Percentiles rank a stretch among this genome's conserved stretches.
phyloP scores from a whole-genome alignment of 2,888 invertebrate genomes.

The Pycnomerus fuliginosus region DNA sequence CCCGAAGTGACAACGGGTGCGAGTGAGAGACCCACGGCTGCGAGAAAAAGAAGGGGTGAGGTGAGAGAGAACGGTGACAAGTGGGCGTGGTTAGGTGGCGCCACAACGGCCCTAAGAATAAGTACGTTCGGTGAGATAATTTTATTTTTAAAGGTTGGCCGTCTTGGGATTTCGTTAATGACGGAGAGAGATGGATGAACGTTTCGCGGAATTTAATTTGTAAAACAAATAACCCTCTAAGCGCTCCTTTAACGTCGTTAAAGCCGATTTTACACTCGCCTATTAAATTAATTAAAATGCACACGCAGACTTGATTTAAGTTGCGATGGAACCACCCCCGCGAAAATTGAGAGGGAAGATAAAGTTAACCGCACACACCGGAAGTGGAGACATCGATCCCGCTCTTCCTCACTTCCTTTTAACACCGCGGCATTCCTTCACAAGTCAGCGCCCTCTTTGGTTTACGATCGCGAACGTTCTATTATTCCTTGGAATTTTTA shows the following conservation, averaged over 20 bases:
- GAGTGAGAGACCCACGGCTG: slow-evolving; percentile 1
- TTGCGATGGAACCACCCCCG: neutral
- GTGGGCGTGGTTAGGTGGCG: slow-evolving; percentile 46
- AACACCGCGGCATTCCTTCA: slow-evolving; percentile 19
- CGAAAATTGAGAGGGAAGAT: slow-evolving; percentile 2
- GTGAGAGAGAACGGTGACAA: slow-evolving; percentile 27
- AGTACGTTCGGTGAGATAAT: slow-evolving; percentile 37
- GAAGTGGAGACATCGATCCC: slow-evolving; percentile 41
- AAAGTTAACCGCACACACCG: slow-evolving; percentile 35
- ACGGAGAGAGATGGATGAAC: no score
- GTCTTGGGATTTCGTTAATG: slow-evolving; percentile 33
- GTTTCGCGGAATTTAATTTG: slow-evolving; percentile 40
- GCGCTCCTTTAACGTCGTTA: slow-evolving; percentile 7
- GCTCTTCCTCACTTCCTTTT: slow-evolving; percentile 28
- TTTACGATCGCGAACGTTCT: no score
- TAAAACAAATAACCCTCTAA: slow-evolving; percentile 37
- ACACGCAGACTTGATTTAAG: no score
- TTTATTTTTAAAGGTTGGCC: slow-evolving; percentile 38
- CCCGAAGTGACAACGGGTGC: slow-evolving; percentile 11
- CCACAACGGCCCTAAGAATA: slow-evolving; percentile 32
- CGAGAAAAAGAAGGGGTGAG: no score
- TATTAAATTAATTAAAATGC: slow-evolving; percentile 4
- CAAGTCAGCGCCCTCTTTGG: slow-evolving; percentile 20
- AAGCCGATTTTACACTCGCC: slow-evolving; percentile 2
- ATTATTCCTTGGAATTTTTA: no score